Percentiles rank a stretch among this genome's conserved stretches.
phyloP scores from a whole-genome alignment of 2,797 vertebrate species.

The Chaetodon trifasciatus region DNA sequence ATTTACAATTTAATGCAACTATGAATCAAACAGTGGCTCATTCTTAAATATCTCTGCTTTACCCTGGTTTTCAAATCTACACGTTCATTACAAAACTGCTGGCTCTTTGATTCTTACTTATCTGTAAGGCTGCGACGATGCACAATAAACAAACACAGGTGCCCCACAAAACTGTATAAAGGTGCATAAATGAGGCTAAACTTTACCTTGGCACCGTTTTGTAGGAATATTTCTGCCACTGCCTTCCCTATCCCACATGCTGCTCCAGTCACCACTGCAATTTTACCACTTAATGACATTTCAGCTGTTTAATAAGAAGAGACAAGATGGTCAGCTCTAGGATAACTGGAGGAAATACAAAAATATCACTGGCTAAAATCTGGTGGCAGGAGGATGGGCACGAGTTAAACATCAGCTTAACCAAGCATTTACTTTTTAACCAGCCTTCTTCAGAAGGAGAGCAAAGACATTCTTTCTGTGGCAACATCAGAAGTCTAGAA shows the following conservation, averaged over 20 bases:
- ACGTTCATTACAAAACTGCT: neutral
- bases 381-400: too few relatives aligned
- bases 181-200: neutral
- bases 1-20: too few relatives aligned
- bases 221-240: constrained; percentile 76
- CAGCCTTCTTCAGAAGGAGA: too few relatives aligned
- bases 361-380: too few relatives aligned
- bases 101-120: too few relatives aligned
- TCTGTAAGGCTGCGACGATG: neutral
- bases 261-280: constrained; percentile 81
- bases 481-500: too few relatives aligned
- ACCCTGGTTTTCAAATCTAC: neutral
- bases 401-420: too few relatives aligned
- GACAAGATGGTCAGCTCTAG: neutral
- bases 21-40: too few relatives aligned
- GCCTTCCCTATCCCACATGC: constrained; percentile 80
- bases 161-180: neutral
- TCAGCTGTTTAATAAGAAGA: neutral
- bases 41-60: too few relatives aligned
- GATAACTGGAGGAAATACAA: neutral
- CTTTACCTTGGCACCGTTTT: constrained; percentile 82
- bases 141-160: neutral
- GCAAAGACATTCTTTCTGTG: too few relatives aligned
- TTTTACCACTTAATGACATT: constrained; percentile 75
- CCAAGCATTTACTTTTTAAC: too few relatives aligned